phyloP scores from a whole-genome alignment of 2,113 vertebrate genomes.

The Grammomys dolichurus region DNA sequence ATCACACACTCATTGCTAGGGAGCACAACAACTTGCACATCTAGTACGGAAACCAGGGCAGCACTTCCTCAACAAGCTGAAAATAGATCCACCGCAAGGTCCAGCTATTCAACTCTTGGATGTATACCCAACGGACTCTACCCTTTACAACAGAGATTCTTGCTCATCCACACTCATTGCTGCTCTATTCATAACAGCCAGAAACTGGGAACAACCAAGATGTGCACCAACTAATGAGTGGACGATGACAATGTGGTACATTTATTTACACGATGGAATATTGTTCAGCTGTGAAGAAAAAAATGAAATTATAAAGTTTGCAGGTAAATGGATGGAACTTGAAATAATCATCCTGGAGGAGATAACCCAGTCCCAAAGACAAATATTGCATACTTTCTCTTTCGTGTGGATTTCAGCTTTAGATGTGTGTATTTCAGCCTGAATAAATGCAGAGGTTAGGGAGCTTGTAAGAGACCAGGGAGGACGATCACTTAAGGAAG shows the following conservation, averaged over 20 bases:
- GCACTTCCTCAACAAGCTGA: background rate
- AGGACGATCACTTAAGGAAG: background rate
- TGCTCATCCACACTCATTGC: background rate
- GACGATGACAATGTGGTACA: background rate
- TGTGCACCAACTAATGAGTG: background rate
- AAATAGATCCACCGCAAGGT: background rate
- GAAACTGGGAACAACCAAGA: background rate
- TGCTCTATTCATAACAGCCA: background rate
- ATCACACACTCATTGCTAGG: background rate
- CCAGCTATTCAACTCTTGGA: background rate
- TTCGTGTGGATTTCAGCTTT: background rate
- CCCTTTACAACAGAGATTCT: background rate
- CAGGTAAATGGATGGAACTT: background rate
- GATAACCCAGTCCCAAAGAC: background rate
- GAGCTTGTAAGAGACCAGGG: background rate
- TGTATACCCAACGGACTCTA: background rate
- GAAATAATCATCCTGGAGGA: background rate
- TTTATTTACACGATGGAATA: background rate
- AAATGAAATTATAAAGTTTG: background rate
- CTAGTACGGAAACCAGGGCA: background rate
- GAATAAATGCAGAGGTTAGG: background rate
- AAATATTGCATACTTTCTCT: background rate
- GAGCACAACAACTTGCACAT: background rate
- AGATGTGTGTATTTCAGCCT: background rate
- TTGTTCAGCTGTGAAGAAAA: background rate